These are phyloP conservation scores for Osmerus mordax DNA, from an alignment of 2,113 vertebrate species.

Conservation along the genomic window DNA sequence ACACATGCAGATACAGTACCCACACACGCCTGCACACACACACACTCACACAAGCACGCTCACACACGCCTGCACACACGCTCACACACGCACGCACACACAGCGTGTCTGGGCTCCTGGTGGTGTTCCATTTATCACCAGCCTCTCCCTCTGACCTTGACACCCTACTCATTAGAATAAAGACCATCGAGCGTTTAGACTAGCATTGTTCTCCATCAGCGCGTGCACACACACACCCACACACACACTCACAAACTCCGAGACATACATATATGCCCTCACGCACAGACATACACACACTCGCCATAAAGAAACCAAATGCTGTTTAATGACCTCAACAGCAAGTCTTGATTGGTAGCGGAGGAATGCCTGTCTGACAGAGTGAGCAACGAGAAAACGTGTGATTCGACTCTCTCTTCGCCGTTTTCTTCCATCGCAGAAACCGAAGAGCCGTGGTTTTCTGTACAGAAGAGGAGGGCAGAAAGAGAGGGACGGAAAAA, in stretches of 20 bases:
- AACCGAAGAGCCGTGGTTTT: too few relatives aligned
- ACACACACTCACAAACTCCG: conserved; percentile 33
- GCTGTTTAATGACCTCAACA: conserved; percentile 47
- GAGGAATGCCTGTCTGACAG: conserved; percentile 25
- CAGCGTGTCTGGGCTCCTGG: conserved; percentile 79
- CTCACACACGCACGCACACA: background rate
- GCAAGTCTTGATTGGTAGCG: conserved; percentile 35
- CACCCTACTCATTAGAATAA: conserved; percentile 99
- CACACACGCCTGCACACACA: conserved; percentile 6
- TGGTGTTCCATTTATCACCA: conserved; percentile 88
- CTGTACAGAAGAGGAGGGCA: background rate
- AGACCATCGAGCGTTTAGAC: conserved; percentile 98
- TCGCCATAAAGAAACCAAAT: background rate
- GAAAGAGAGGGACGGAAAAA: conserved; percentile 23
- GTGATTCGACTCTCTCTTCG: background rate
- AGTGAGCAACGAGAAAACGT: background rate
- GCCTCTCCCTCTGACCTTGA: conserved; percentile 95
- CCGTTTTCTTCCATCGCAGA: background rate
- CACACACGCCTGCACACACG: background rate
- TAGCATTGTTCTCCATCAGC: conserved; percentile 81
- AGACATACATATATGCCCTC: background rate
- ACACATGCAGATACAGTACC: too few relatives aligned
- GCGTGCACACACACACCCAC: conserved; percentile 74
- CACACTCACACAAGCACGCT: conserved; percentile 1
- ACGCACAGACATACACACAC: background rate